These are phyloP conservation scores for Acrobasis repandana DNA, from an alignment of 2,888 invertebrate species.

Conservation along the genomic window DNA sequence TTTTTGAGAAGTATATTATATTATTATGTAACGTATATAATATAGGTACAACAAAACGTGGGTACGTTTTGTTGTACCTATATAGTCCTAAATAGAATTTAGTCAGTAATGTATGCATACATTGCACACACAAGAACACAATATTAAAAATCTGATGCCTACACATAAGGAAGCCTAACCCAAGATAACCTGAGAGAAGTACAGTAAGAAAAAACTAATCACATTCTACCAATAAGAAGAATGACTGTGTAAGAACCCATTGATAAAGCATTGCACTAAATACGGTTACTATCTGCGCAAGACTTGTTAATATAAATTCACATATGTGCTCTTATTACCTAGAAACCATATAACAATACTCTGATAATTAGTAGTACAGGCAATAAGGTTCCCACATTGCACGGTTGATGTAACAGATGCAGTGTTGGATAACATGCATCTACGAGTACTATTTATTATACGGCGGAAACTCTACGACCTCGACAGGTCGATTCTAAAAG, in stretches of 20 bases:
- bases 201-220: too few species aligned
- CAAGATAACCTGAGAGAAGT: too few species aligned
- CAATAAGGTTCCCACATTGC: constrained; percentile 57
- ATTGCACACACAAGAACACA: too few species aligned
- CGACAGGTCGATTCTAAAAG: constrained; percentile 34
- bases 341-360: constrained; percentile 48
- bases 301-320: constrained; percentile 9
- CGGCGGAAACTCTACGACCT: constrained; percentile 59
- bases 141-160: too few species aligned
- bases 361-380: constrained; percentile 39
- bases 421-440: constrained; percentile 54
- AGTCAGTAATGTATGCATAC: too few species aligned
- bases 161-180: too few species aligned
- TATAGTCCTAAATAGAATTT: too few species aligned
- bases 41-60: too few species aligned
- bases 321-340: constrained; percentile 47
- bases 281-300: neutral
- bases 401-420: constrained; percentile 56
- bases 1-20: too few species aligned
- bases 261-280: neutral
- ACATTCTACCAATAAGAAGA: too few species aligned
- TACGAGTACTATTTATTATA: constrained; percentile 38
- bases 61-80: too few species aligned
- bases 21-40: too few species aligned
- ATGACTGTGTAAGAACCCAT: neutral